Evolutionary conservation across 2,113 vertebrate genomes (phyloP).

Genomic region (Clarias gariepinus): DNA sequence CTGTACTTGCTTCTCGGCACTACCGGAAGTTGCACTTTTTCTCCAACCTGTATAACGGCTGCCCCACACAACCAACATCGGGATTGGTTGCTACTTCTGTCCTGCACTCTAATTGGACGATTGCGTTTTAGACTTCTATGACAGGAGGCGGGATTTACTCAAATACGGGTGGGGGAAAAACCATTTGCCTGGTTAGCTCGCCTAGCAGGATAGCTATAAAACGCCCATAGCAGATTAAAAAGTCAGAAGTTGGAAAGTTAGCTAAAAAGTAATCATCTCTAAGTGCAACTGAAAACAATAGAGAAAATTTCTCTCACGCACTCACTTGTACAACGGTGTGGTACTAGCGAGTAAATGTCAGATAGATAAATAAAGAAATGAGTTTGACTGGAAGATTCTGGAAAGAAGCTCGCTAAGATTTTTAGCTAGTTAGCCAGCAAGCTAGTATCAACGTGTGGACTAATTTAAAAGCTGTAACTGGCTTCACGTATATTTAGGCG

Average conservation of each 20-base stretch:
- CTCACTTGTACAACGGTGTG: too few species aligned
- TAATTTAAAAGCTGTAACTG: not conserved
- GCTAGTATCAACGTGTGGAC: not conserved
- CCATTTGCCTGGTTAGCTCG: not conserved
- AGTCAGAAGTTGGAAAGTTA: constrained; percentile 28
- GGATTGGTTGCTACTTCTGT: not conserved
- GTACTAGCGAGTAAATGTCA: not conserved
- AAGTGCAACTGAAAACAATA: not conserved
- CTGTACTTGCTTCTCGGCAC: not conserved
- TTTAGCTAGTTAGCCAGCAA: not conserved
- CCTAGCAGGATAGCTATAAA: not conserved
- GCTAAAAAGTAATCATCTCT: not conserved
- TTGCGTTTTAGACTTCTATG: not conserved
- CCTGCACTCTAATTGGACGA: not conserved
- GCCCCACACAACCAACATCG: not conserved
- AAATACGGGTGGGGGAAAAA: not conserved
- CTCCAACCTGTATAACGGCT: not conserved
- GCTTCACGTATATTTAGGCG: not conserved
- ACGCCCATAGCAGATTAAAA: not conserved
- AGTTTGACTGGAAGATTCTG: not conserved
- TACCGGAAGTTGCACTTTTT: constrained; percentile 23
- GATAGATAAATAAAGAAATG: too few species aligned
- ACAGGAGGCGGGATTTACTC: not conserved
- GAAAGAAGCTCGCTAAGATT: not conserved
- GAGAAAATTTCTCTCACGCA: not conserved